phyloP scores from a whole-genome alignment of 2,888 invertebrate species.

The Lochmaea crataegi region DNA sequence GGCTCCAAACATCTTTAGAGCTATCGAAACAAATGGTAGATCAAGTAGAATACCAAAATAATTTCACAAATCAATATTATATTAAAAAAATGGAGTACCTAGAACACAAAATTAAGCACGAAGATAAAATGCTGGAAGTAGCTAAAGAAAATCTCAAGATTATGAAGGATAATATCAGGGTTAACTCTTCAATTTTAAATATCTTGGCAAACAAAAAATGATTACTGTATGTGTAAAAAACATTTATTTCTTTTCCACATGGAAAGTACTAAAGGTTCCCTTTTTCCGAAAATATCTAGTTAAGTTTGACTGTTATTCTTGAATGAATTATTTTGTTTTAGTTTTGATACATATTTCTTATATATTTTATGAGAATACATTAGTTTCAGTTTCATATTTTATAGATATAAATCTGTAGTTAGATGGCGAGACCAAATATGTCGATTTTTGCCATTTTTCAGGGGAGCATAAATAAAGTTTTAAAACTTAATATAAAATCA shows the following conservation, averaged over 20 bases:
- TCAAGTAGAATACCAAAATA: background rate
- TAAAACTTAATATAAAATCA: too few relatives aligned
- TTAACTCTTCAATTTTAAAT: background rate
- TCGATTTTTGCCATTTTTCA: too few relatives aligned
- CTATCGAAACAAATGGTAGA: background rate
- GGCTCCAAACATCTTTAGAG: background rate
- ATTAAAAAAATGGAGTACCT: background rate
- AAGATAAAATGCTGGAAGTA: slow-evolving; percentile 8
- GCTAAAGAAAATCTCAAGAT: background rate
- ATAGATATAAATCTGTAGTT: background rate
- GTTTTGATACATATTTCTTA: background rate
- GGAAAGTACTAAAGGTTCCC: background rate
- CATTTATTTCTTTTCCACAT: background rate
- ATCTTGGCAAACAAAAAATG: too few relatives aligned
- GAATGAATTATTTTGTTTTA: too few relatives aligned
- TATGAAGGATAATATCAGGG: background rate
- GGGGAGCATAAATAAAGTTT: too few relatives aligned
- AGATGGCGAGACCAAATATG: too few relatives aligned
- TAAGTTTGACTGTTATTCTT: background rate
- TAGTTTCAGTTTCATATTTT: background rate
- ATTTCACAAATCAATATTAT: background rate
- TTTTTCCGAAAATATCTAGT: background rate
- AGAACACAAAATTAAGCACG: background rate
- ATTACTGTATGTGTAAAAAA: too few relatives aligned
- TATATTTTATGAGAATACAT: background rate